Base-by-base conservation (phyloP, 2,888 invertebrate genomes). In the Laspeyria flexula region DNA sequence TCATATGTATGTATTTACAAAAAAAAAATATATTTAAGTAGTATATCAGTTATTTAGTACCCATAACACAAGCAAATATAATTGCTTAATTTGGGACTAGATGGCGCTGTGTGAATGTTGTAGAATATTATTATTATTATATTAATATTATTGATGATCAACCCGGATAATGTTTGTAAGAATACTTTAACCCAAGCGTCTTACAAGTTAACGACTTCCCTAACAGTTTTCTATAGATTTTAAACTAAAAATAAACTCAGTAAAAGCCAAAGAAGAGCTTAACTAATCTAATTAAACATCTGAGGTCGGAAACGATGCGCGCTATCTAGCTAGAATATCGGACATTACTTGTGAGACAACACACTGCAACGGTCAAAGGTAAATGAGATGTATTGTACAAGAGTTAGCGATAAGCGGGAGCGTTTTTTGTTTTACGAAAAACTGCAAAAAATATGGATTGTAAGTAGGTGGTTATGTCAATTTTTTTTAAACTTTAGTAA, bases 281-380 rank as follows among this genome's bases (percentile, higher is more conserved):
- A 73, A 72, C 55, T 76, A 79, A 85, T 83, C 85, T 83, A 84
- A 84, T 86, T 85, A 86, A 83, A 81, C 80, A 85, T 83, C 80
- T 79, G 62, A 55, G 60, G 71, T 62, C 50, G 66, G 73, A 66
- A 73, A 76, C 77, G 81, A 83, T 82, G 77, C 76, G 60, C 59
- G 73, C 74, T 84, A 87, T 87, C 88, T 77, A 30, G 52, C 54
- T 63, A 54, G 70, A 75, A 76, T 82, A 86, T 86, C 87, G 75
- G 65, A 79, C 81, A 81, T 84, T 81, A 86, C 78, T 58, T 60
- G 75, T 55, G 71, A 70, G 75, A 77, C 79, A 77, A 68, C 66
- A 68, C 66, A 63, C 49, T 57, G 66, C 63, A 55, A 69, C 77
- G 83, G 85, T 87, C 85, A 86, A 80, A 85, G 81, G 81, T 81